A percentile compares a stretch with the other conserved stretches of the same genome.
Evolutionary conservation across 2,888 invertebrate genomes (phyloP).

Genomic region (Leucophenga montana): DNA sequence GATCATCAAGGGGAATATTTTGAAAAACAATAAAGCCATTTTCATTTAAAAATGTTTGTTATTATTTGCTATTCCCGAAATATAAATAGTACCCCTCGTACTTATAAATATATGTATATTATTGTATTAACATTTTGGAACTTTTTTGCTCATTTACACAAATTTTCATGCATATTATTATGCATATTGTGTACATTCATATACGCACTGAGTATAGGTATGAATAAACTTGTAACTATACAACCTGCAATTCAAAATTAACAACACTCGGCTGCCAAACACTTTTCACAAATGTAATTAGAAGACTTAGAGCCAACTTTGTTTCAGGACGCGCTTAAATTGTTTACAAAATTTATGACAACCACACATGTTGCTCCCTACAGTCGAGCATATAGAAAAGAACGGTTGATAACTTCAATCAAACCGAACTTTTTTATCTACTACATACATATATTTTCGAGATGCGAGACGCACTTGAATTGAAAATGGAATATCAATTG

Average conservation of each 20-base stretch:
- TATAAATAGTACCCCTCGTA: too few relatives aligned
- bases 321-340: conserved; percentile 53
- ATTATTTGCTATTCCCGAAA: too few relatives aligned
- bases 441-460: too few relatives aligned
- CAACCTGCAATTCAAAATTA: not conserved
- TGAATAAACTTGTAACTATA: not conserved
- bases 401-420: not conserved
- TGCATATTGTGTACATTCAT: not conserved
- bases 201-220: not conserved
- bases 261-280: not conserved
- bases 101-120: conserved; percentile 48
- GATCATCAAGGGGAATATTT: too few relatives aligned
- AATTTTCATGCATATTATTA: conserved; percentile 8
- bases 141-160: not conserved
- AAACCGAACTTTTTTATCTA: too few relatives aligned
- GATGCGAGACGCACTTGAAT: too few relatives aligned
- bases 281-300: conserved; percentile 52
- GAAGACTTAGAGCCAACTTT: conserved; percentile 54
- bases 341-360: conserved; percentile 64
- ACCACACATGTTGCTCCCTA: conserved; percentile 57
- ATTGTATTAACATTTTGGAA: conserved; percentile 47
- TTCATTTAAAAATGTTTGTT: too few relatives aligned
- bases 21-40: too few relatives aligned
- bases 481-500: too few relatives aligned
- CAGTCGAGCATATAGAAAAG: conserved; percentile 16